Conservation (phyloP, 2,113 vertebrate genomes). For the Trogon surrucura region DNA sequence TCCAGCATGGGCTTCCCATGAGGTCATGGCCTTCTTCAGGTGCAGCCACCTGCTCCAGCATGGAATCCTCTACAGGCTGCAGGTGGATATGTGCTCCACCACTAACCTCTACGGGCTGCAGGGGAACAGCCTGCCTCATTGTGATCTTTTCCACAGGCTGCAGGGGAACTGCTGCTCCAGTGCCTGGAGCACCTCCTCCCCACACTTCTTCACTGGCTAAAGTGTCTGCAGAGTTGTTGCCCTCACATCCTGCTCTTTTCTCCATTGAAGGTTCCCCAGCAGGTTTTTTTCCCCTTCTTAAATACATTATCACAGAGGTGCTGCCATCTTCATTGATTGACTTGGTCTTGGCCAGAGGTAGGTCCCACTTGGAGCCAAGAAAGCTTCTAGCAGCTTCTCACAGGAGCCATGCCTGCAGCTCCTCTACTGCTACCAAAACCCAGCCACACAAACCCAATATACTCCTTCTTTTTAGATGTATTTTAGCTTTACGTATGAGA, state of each 20-base stretch:
- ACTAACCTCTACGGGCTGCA: neutral
- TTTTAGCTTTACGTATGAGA: neutral
- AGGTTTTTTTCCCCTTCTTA: neutral
- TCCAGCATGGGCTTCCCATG: no score
- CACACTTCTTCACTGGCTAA: neutral
- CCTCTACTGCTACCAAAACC: no score
- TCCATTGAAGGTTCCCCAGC: neutral
- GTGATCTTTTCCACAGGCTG: neutral
- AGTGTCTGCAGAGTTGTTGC: neutral
- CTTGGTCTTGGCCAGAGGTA: neutral
- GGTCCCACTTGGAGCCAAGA: neutral
- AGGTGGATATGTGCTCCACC: no score
- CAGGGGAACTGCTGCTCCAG: neutral
- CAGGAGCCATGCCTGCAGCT: neutral
- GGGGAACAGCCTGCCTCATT: neutral
- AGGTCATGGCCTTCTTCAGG: neutral
- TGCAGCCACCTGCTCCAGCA: neutral
- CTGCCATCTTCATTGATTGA: neutral
- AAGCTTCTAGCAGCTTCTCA: neutral
- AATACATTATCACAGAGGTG: neutral
- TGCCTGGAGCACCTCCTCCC: neutral
- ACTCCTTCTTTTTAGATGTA: neutral
- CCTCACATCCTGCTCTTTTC: neutral
- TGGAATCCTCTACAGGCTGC: neutral
- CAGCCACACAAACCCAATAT: neutral